Percentiles rank a stretch among this genome's conserved stretches.
Evolutionary conservation across 2,113 vertebrate genomes (phyloP).

Genomic region (Mobula birostris): DNA sequence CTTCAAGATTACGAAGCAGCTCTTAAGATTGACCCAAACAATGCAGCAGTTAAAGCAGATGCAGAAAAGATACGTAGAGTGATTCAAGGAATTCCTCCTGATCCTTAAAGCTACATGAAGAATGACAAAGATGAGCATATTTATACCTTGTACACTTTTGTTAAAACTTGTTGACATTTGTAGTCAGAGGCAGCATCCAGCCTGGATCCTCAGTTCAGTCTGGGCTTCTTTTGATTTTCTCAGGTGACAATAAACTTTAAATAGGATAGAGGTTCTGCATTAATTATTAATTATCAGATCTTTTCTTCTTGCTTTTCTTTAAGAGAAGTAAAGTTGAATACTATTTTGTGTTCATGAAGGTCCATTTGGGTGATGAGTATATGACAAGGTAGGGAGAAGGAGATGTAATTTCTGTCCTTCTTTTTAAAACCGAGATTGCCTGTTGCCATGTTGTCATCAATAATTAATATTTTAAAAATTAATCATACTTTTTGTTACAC

Average conservation of each 20-base stretch:
- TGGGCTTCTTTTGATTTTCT: background rate
- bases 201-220: background rate
- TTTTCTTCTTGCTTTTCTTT: background rate
- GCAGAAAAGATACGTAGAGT: conserved; percentile 68
- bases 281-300: background rate
- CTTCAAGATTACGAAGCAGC: conserved; percentile 88
- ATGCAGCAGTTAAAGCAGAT: conserved; percentile 65
- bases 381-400: background rate
- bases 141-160: background rate
- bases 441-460: background rate
- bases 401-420: background rate
- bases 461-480: background rate
- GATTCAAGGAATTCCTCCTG: conserved; percentile 61
- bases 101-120: conserved; percentile 38
- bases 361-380: background rate
- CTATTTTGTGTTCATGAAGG: background rate
- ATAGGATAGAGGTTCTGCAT: background rate
- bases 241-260: background rate
- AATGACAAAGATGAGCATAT: background rate
- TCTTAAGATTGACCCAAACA: conserved; percentile 71
- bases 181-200: background rate
- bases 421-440: background rate
- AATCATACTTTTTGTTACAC: background rate
- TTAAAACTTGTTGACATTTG: background rate
- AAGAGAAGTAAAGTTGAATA: background rate